phyloP scores from a whole-genome alignment of 1,140 invertebrate genomes.

The Heliconius nattereri region DNA sequence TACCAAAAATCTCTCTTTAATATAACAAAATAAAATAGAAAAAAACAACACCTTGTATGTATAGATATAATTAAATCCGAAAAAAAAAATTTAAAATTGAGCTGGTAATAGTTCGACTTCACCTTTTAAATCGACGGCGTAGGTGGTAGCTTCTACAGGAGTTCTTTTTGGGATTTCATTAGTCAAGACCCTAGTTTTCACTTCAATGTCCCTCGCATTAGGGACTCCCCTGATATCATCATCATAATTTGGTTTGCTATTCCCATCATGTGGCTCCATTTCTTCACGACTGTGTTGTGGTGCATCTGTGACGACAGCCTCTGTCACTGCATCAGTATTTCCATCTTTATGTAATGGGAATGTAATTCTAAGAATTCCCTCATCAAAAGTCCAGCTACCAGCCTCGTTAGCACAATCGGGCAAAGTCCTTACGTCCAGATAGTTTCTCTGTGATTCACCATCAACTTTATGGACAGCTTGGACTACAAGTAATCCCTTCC shows the following conservation, averaged over 20 bases:
- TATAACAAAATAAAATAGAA: not conserved
- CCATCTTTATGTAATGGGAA: conserved; percentile 15
- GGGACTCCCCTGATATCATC: not conserved
- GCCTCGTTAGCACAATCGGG: conserved; percentile 16
- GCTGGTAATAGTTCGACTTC: conserved; percentile 5
- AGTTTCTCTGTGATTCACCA: conserved; percentile 7
- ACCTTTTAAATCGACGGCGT: conserved; percentile 1
- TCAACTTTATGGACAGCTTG: conserved; percentile 35
- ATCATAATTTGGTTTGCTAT: not conserved
- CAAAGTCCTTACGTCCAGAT: conserved; percentile 29
- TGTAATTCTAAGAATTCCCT: conserved; percentile 22
- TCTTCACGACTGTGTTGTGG: conserved; percentile 26
- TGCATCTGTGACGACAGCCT: not conserved
- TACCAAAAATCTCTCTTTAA: not conserved
- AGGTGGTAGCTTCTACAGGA: conserved; percentile 9
- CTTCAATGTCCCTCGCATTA: not conserved
- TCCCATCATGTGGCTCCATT: not conserved
- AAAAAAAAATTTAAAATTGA: not conserved
- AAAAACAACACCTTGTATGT: not conserved
- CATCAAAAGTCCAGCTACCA: conserved; percentile 29
- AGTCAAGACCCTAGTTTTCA: not conserved
- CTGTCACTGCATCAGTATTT: not conserved
- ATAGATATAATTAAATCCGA: not conserved
- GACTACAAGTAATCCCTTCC: conserved; percentile 40
- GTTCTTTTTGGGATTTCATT: not conserved